Percentiles rank a stretch among this genome's conserved stretches.
Conservation (phyloP, 2,113 vertebrate species). For the Hypomesus transpacificus region DNA sequence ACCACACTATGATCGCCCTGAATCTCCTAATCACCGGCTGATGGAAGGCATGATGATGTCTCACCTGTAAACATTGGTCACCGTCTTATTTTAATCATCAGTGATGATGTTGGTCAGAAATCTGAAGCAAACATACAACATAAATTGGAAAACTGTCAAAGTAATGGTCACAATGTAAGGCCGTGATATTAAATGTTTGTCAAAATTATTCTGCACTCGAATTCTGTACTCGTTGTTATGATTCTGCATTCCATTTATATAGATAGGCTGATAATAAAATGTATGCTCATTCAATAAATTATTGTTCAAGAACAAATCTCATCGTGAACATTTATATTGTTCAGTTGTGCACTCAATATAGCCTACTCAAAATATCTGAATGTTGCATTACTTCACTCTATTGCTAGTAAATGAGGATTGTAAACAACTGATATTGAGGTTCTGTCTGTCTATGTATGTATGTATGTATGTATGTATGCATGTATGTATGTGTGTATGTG, state of each 20-base stretch:
- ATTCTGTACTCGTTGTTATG: constrained; percentile 10
- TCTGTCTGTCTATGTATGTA: no score
- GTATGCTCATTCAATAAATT: background rate
- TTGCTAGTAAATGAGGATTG: constrained; percentile 62
- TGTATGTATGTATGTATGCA: no score
- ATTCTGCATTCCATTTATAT: background rate
- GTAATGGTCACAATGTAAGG: background rate
- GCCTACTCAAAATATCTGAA: constrained; percentile 24
- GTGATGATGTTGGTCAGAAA: background rate
- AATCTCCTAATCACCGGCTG: background rate
- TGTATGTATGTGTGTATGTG: no score
- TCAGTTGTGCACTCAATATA: constrained; percentile 13
- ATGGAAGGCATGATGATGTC: background rate
- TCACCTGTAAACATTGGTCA: background rate
- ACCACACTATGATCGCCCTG: constrained; percentile 6
- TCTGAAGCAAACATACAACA: background rate
- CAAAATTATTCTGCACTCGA: constrained; percentile 16
- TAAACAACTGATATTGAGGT: constrained; percentile 67
- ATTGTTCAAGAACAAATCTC: background rate
- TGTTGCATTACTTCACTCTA: constrained; percentile 34
- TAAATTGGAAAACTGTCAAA: background rate
- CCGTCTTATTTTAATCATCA: background rate
- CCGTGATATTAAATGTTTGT: background rate
- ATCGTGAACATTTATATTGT: constrained; percentile 22
- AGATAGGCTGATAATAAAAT: background rate